Evolutionary conservation across 2,888 invertebrate species (phyloP).

Genomic region (Cataglyphis livida): DNA sequence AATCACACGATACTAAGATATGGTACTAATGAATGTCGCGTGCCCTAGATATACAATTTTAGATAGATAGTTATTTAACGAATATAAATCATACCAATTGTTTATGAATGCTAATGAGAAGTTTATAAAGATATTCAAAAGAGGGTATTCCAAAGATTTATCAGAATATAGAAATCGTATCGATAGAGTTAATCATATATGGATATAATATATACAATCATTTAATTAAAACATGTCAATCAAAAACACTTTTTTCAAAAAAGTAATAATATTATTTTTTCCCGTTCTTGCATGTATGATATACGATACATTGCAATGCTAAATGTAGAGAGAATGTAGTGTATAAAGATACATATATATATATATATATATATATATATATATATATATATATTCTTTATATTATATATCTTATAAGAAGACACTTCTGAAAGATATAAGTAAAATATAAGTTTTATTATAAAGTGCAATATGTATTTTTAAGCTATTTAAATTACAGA

Average conservation of each 20-base stretch:
- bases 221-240: constrained; percentile 18
- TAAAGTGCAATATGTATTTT: neutral
- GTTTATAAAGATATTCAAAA: neutral
- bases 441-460: neutral
- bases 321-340: neutral
- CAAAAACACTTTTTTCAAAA: neutral
- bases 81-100: neutral
- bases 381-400: neutral
- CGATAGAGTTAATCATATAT: neutral
- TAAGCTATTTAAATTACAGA: neutral
- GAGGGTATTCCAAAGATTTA: constrained; percentile 7
- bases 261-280: neutral
- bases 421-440: neutral
- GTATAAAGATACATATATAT: neutral
- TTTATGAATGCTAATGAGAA: neutral
- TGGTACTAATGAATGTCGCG: neutral
- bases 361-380: no score
- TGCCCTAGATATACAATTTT: constrained; percentile 9
- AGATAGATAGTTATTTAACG: neutral
- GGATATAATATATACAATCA: neutral
- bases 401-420: neutral
- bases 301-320: neutral
- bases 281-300: neutral
- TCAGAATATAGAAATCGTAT: neutral
- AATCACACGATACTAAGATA: neutral